A percentile compares a stretch with the other conserved stretches of the same genome.
phyloP scores from a whole-genome alignment of 2,888 invertebrate species.

The Eupithecia dodoneata region DNA sequence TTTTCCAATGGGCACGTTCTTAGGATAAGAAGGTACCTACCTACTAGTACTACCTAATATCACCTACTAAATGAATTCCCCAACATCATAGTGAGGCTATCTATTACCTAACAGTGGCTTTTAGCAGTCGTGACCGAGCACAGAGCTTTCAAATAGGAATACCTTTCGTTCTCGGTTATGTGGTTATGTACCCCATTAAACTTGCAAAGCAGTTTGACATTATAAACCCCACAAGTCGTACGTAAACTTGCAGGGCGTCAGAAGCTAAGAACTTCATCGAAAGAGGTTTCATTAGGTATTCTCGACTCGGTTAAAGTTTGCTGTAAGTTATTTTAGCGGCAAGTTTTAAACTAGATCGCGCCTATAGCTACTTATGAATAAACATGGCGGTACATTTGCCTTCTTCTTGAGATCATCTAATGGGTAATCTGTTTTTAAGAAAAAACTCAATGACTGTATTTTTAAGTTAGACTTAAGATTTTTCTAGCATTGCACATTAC shows the following conservation, averaged over 20 bases:
- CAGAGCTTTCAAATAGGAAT: slow-evolving; percentile 45
- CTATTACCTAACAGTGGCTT: background rate
- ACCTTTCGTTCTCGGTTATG: slow-evolving; percentile 28
- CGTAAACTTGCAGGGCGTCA: slow-evolving; percentile 18
- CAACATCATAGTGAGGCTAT: background rate
- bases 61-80: background rate
- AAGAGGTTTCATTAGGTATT: background rate
- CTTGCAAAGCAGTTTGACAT: slow-evolving; percentile 35
- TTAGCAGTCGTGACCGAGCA: slow-evolving; percentile 54
- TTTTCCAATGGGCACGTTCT: background rate
- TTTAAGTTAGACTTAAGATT: background rate
- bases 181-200: slow-evolving; percentile 25
- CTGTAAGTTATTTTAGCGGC: background rate
- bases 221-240: slow-evolving; percentile 26
- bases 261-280: background rate
- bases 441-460: background rate
- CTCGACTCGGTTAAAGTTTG: background rate
- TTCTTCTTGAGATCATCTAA: background rate
- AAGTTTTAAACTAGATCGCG: background rate
- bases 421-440: background rate
- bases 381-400: background rate
- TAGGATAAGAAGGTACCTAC: background rate
- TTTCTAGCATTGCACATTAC: background rate
- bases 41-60: background rate
- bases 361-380: background rate